Conservation (phyloP, 2,888 invertebrate species). For the Watsonalla binaria region DNA sequence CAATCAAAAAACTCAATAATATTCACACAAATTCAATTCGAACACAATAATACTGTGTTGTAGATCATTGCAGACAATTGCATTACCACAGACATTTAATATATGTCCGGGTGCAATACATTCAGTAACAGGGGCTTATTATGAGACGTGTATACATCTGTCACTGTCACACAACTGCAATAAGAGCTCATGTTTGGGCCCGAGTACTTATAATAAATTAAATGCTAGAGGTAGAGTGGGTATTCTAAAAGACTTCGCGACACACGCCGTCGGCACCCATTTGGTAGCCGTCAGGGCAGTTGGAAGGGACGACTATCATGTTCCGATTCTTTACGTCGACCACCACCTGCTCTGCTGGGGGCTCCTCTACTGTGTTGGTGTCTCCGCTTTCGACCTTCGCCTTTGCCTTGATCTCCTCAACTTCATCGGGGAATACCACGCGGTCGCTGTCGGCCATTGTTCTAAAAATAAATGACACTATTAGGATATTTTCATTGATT, state of each 20-base stretch:
- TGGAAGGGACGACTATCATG: constrained; percentile 42
- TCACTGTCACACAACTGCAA: too few species aligned
- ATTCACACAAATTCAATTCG: constrained; percentile 12
- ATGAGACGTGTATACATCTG: too few species aligned
- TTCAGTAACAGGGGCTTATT: too few species aligned
- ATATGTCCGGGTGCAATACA: too few species aligned
- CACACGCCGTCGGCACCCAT: constrained; percentile 47
- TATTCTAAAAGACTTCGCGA: constrained; percentile 34
- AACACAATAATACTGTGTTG: constrained; percentile 30
- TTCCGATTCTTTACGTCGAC: constrained; percentile 33
- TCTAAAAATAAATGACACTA: constrained; percentile 19
- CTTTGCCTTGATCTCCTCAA: constrained; percentile 38
- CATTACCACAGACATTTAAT: background rate
- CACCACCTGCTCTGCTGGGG: constrained; percentile 14
- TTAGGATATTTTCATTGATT: too few species aligned
- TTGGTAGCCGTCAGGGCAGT: constrained; percentile 40
- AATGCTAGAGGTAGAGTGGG: background rate
- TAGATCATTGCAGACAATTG: background rate
- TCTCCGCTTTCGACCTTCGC: constrained; percentile 29
- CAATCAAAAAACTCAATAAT: constrained; percentile 7
- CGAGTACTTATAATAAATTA: constrained; percentile 5
- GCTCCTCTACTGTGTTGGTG: constrained; percentile 38
- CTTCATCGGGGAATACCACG: constrained; percentile 57
- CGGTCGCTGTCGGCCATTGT: constrained; percentile 55
- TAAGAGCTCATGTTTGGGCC: too few species aligned